A percentile compares a stretch with the other conserved stretches of the same genome.
Evolutionary conservation across 2,797 vertebrate genomes (phyloP).

Genomic region (Bufotes viridis): DNA sequence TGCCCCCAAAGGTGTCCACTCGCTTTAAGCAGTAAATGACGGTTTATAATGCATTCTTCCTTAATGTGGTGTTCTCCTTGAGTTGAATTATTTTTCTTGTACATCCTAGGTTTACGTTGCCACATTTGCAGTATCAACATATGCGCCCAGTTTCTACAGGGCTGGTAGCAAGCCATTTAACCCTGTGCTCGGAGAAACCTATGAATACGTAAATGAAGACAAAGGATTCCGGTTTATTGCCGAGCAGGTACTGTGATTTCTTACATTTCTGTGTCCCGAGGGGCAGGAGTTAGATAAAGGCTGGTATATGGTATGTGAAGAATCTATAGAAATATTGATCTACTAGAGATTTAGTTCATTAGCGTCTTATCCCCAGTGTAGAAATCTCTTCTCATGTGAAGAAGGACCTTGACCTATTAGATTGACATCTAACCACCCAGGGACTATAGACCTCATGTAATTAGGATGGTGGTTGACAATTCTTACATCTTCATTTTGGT

Average conservation of each 20-base stretch:
- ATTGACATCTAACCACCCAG: background rate
- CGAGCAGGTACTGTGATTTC: conserved; percentile 77
- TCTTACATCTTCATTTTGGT: background rate
- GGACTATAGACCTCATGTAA: background rate
- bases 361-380: background rate
- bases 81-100: background rate
- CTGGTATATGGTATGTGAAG: background rate
- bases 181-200: conserved; percentile 94
- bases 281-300: background rate
- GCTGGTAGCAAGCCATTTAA: conserved; percentile 98
- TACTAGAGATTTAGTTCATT: background rate
- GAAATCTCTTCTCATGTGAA: background rate
- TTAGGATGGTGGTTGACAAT: background rate
- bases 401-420: background rate
- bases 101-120: conserved; percentile 87
- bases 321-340: background rate
- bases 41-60: background rate
- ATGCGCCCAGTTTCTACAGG: conserved; percentile 93
- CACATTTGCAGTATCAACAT: conserved; percentile 91
- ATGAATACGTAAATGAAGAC: conserved; percentile 90
- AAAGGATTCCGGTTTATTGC: conserved; percentile 91
- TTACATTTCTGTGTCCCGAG: background rate
- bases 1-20: too few relatives aligned
- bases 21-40: too few relatives aligned
- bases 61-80: background rate